These are phyloP conservation scores for Diachasmimorpha longicaudata DNA, from an alignment of 1,140 invertebrate genomes.

Conservation along the genomic window DNA sequence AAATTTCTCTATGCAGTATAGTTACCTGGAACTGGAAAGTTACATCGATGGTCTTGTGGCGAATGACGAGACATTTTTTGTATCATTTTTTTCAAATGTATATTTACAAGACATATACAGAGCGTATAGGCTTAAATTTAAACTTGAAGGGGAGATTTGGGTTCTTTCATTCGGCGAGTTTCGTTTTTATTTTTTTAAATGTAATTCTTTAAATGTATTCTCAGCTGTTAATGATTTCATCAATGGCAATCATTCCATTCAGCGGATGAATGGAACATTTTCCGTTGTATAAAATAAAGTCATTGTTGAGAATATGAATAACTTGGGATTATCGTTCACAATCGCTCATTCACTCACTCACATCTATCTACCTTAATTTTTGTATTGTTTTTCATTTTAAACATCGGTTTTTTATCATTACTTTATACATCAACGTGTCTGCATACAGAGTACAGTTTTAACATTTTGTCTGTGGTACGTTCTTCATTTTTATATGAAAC, in stretches of 20 bases:
- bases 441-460: slow-evolving; percentile 42
- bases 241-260: background rate
- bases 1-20: too few species aligned
- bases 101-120: slow-evolving; percentile 65
- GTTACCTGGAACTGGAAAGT: too few species aligned
- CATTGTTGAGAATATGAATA: background rate
- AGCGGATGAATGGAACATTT: background rate
- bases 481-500: background rate
- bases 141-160: slow-evolving; percentile 25
- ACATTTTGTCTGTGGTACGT: slow-evolving; percentile 14
- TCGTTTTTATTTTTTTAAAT: slow-evolving; percentile 14
- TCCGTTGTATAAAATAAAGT: background rate
- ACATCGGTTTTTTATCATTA: slow-evolving; percentile 31
- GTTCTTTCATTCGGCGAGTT: slow-evolving; percentile 24
- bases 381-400: slow-evolving; percentile 32
- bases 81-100: slow-evolving; percentile 52
- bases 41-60: background rate
- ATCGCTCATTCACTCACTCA: slow-evolving; percentile 12
- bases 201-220: slow-evolving; percentile 7
- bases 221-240: slow-evolving; percentile 9
- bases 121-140: slow-evolving; percentile 50
- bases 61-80: background rate
- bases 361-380: background rate
- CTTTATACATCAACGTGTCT: slow-evolving; percentile 48
- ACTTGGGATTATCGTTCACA: background rate